These are phyloP conservation scores for Poecilobothrus nobilitatus DNA, from an alignment of 2,888 invertebrate species.

Conservation along the genomic window DNA sequence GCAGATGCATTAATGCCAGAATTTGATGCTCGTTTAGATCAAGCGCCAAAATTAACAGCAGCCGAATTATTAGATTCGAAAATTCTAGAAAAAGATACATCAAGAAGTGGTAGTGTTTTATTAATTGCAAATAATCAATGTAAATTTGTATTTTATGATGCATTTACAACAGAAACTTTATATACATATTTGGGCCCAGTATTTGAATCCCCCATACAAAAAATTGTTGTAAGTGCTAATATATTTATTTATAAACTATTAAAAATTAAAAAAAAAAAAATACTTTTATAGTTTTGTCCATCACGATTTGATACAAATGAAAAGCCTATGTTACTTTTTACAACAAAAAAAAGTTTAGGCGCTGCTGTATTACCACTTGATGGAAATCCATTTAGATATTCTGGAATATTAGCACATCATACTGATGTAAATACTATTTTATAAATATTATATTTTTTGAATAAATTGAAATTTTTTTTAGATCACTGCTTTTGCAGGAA, in stretches of 20 bases:
- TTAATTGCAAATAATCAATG: conserved; percentile 41
- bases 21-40: conserved; percentile 44
- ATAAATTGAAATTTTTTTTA: neutral
- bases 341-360: conserved; percentile 48
- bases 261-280: neutral
- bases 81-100: conserved; percentile 13
- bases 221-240: conserved; percentile 34
- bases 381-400: conserved; percentile 64
- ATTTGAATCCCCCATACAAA: conserved; percentile 52
- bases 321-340: neutral
- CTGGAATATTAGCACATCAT: conserved; percentile 58
- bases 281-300: neutral
- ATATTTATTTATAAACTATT: neutral
- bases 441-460: neutral
- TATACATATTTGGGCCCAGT: conserved; percentile 61
- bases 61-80: conserved; percentile 16
- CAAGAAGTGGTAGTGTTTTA: conserved; percentile 15
- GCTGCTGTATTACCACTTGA: conserved; percentile 60
- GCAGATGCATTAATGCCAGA: conserved; percentile 8
- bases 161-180: conserved; percentile 54
- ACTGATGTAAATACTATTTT: conserved; percentile 50
- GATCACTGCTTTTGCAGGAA: neutral
- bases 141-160: conserved; percentile 61
- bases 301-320: neutral
- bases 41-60: conserved; percentile 45